phyloP scores from a whole-genome alignment of 2,797 vertebrate species.

The Anabacerthia variegaticeps region DNA sequence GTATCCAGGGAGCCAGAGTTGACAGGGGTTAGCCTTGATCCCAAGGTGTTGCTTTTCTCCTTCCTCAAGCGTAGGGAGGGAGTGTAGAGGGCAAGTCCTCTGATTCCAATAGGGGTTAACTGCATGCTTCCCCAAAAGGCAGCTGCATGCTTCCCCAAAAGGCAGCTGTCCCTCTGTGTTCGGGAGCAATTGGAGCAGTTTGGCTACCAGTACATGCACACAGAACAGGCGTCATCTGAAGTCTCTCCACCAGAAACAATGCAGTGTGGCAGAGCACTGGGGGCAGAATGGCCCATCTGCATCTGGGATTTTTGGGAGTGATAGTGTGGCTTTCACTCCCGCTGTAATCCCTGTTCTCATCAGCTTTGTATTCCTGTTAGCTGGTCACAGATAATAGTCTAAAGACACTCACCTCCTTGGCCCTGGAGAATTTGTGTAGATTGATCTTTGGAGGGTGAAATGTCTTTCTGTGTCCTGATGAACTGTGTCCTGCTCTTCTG shows the following conservation, averaged over 20 bases:
- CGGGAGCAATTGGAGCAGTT: rapidly evolving
- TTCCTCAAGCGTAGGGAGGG: not conserved
- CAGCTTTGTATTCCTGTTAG: not conserved
- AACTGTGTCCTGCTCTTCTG: slow-evolving; percentile 4
- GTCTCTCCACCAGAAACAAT: not conserved
- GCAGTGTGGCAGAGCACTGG: not conserved
- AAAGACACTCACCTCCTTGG: not conserved
- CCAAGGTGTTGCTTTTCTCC: not conserved
- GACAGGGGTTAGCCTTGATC: not conserved
- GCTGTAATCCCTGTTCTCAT: not conserved
- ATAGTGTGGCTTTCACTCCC: not conserved
- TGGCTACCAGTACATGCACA: not conserved
- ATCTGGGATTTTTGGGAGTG: not conserved
- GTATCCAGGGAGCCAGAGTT: not conserved
- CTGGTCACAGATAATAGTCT: not conserved
- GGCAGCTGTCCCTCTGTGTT: not conserved
- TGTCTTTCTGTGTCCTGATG: not conserved
- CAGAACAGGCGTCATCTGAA: not conserved
- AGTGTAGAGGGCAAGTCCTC: not conserved
- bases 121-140: not conserved
- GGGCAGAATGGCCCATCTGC: not conserved
- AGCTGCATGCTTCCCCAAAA: not conserved
- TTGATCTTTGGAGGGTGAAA: not conserved
- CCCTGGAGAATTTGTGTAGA: not conserved
- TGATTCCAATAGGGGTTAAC: not conserved